A percentile compares a stretch with the other conserved stretches of the same genome.
These are phyloP conservation scores for Diceros bicornis DNA, from an alignment of 2,797 vertebrate genomes.

Conservation along the genomic window DNA sequence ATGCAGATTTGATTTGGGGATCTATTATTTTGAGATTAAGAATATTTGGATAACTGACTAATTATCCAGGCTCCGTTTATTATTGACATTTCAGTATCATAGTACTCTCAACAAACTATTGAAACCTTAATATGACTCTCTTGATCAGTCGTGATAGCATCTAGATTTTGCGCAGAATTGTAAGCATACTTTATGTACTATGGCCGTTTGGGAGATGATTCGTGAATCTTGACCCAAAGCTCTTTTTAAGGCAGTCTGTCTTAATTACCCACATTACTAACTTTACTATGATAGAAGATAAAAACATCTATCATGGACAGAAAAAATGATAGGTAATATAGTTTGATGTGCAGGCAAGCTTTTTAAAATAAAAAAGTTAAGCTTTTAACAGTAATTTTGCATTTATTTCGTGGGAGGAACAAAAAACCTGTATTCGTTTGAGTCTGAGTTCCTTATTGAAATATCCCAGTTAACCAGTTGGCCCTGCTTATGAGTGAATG, in stretches of 20 bases:
- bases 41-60: background rate
- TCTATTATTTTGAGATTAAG: background rate
- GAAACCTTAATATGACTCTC: background rate
- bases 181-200: background rate
- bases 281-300: background rate
- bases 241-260: constrained; percentile 14
- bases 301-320: background rate
- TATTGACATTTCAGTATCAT: background rate
- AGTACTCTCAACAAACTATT: background rate
- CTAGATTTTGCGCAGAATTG: background rate
- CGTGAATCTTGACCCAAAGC: background rate
- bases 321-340: background rate
- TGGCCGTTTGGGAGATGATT: background rate
- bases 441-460: background rate
- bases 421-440: background rate
- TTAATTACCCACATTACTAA: background rate
- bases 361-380: background rate
- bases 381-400: background rate
- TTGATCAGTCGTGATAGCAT: background rate
- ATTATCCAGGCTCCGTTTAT: background rate
- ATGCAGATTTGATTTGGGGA: constrained; percentile 34
- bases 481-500: background rate
- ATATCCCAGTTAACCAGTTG: background rate
- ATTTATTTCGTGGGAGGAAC: constrained; percentile 2
- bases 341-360: background rate